Evolutionary conservation across 2,113 vertebrate species (phyloP).

Genomic region (Acanthisitta chloris): DNA sequence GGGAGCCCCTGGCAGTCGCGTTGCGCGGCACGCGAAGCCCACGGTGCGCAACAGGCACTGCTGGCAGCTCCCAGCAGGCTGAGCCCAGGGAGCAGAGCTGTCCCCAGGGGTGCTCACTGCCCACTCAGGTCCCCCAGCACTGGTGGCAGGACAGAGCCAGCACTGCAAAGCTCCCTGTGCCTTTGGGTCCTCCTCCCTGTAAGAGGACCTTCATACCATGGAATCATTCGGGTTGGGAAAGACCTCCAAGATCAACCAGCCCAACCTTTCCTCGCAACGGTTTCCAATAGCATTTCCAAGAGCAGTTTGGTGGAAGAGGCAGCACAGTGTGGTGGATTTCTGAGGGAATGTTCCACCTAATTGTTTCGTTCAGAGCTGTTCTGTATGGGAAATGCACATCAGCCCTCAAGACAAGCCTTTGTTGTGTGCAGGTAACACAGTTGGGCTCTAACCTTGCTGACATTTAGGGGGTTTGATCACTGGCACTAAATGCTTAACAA

Average conservation of each 20-base stretch:
- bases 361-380: background rate
- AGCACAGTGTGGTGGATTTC: background rate
- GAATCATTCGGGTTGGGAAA: background rate
- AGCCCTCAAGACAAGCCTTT: background rate
- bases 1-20: background rate
- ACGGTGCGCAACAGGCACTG: too few species aligned
- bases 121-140: too few species aligned
- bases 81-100: background rate
- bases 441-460: constrained; percentile 3
- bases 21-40: too few species aligned
- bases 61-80: fast-evolving
- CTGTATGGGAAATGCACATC: background rate
- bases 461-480: constrained; percentile 44
- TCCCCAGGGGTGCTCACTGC: too few species aligned
- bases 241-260: background rate
- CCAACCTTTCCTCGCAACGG: background rate
- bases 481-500: constrained; percentile 38
- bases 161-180: fast-evolving
- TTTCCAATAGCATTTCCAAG: background rate
- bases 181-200: too few species aligned
- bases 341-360: background rate
- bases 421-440: background rate
- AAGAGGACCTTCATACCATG: background rate
- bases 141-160: background rate
- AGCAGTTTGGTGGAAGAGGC: background rate